Base-by-base conservation (phyloP, 2,888 invertebrate genomes). In the Parapristionchus giblindavisi region DNA sequence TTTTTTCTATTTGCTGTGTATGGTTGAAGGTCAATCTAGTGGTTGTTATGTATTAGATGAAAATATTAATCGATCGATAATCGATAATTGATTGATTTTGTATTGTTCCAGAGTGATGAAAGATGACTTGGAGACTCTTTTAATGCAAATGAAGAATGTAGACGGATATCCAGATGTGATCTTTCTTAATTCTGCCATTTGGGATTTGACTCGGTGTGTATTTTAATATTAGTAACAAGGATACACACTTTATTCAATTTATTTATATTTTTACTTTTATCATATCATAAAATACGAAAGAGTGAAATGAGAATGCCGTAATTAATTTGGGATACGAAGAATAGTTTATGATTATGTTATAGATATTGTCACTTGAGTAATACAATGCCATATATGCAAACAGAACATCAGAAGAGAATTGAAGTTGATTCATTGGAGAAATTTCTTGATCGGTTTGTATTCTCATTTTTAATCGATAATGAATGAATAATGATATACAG, bases 201-300 rank as follows among this genome's bases (percentile, higher is more conserved):
- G 82, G 82, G 82, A 82, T 66, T 56, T 82, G 34, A 81, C 82
- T 3, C 75, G 81, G 71, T 82, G 58, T 29, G 29, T 43, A n/a
- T 52, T 21, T 27, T 5, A 24, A 65, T 61, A 1, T n/a, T 8
- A 43, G 43, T 43, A 43, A 43, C 8, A 14, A 14, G 17, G 43
- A 17, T 17, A 17, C 43, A 43, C 8, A 43, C 11, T 17, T 17
- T 43, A 17, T 43, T 43, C 43, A 43, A 43, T 43, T 8, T 8
- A 17, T 43, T 43, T 14, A 8, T 43, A 17, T 43, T 43, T 8
- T 8, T 43, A 43, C 11, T 14, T n/a, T n/a, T n/a, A n/a, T n/a
- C n/a, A n/a, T n/a, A n/a, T n/a, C n/a, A n/a, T n/a, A n/a, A n/a
- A n/a, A n/a, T n/a, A n/a, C n/a, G n/a, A n/a, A n/a, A n/a, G n/a